Percentiles rank a stretch among this genome's conserved stretches.
These are phyloP conservation scores for Camptogramma bilineatum DNA, from an alignment of 2,888 invertebrate genomes.

Conservation along the genomic window DNA sequence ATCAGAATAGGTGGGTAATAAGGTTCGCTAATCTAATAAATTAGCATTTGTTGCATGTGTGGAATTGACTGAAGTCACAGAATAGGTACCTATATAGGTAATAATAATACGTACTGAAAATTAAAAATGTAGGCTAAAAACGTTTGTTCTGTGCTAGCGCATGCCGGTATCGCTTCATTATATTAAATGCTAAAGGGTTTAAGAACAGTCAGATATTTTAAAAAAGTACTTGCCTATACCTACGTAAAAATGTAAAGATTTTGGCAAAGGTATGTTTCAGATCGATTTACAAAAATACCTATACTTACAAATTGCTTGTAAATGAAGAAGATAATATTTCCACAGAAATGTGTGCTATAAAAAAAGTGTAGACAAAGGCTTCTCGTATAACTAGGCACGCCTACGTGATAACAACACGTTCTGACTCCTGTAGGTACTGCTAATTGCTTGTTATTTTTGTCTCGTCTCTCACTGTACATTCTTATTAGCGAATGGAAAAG, in stretches of 20 bases:
- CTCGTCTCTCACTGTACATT: constrained; percentile 29
- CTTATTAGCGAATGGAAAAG: constrained; percentile 17
- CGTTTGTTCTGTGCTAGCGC: constrained; percentile 1
- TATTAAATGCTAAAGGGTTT: neutral
- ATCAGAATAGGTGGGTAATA: constrained; percentile 23
- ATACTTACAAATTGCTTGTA: no score
- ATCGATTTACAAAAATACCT: no score
- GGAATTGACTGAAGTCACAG: constrained; percentile 28
- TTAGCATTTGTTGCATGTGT: constrained; percentile 24
- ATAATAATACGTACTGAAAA: no score
- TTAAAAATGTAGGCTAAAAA: neutral
- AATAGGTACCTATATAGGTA: no score
- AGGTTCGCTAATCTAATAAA: constrained; percentile 32
- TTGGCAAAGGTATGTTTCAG: neutral
- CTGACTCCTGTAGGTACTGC: constrained; percentile 17
- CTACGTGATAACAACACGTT: constrained; percentile 14
- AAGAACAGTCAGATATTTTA: no score
- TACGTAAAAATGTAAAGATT: no score
- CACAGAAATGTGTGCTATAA: neutral
- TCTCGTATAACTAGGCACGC: neutral
- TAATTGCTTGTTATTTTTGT: constrained; percentile 41
- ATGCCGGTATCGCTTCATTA: neutral
- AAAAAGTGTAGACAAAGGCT: neutral
- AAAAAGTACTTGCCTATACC: no score
- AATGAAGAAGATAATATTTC: no score